A percentile compares a stretch with the other conserved stretches of the same genome.
Conservation (phyloP, 2,797 vertebrate genomes). For the Steatocranus sp. region DNA sequence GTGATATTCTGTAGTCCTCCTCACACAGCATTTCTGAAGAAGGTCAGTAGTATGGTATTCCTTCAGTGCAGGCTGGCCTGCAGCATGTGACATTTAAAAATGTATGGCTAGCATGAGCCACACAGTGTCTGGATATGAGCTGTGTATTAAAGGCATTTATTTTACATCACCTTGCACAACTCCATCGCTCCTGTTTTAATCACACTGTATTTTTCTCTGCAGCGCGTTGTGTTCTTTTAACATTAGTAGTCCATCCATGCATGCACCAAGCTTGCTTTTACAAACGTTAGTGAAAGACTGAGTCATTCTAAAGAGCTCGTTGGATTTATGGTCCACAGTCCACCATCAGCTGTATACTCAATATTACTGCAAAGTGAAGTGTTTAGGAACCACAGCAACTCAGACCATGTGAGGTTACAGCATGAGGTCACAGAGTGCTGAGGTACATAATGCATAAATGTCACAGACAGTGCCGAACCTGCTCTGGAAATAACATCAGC, state of each 20-base stretch:
- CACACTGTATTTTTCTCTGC: not conserved
- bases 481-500: not conserved
- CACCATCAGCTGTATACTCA: not conserved
- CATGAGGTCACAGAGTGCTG: not conserved
- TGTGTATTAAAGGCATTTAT: not conserved
- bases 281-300: not conserved
- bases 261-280: not conserved
- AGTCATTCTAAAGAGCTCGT: not conserved
- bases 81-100: not conserved
- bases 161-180: not conserved
- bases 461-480: not conserved
- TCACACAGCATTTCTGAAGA: slow-evolving; percentile 39
- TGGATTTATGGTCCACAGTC: not conserved
- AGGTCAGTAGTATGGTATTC: slow-evolving; percentile 29
- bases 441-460: not conserved
- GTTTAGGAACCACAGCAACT: not conserved
- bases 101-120: not conserved
- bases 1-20: slow-evolving; percentile 7
- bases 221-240: not conserved
- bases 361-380: not conserved
- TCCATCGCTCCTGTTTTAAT: not conserved
- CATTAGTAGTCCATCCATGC: not conserved
- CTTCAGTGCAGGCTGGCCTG: not conserved
- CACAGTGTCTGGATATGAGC: not conserved
- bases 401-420: not conserved